Base-by-base conservation (phyloP, 1,140 invertebrate species). In the Portunus trituberculatus region DNA sequence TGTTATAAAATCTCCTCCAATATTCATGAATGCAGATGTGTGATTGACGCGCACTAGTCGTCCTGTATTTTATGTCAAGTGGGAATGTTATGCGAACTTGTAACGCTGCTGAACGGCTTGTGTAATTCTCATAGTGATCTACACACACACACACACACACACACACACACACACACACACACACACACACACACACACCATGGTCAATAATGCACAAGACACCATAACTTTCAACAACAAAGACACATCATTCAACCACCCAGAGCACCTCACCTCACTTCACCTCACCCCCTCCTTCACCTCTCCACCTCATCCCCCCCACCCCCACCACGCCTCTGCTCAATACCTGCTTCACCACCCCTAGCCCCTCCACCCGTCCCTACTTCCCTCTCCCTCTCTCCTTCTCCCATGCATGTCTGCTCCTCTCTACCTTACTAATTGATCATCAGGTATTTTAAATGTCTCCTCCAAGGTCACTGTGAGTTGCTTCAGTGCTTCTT, bases 101-200 rank as follows among this genome's bases (percentile, higher is more conserved):
- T n/a, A 88, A 88, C 4, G 39, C 25, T 46, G 2, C 10, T 46
- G 48, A 46, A 46, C 1, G 6, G 10, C 20, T 46, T 89, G 12
- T 45, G 88, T 32, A 89, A 16, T 28, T n/a, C 39, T 39, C 39
- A 39, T 45, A 46, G 8, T 46, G 25, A 46, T 20, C 52, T 48
- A 83, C 76, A 84, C 76, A 93, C 76, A 93, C 92, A 83, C 92
- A 93, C 92, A 93, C 76, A 93, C 91, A 67, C 76, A 82, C 59
- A 83, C 92, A 93, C 92, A 83, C 92, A 93, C 92, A 93, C 45
- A 93, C 45, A 82, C 46, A 82, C 32, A 83, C 82, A 93, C 82
- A 83, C 82, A 93, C 82, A 93, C 82, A 93, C 82, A 48, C 89
- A 91, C 89, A 88, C 86, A 88, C 86, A 45, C n/a, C 86, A 32